Percentiles rank a stretch among this genome's conserved stretches.
Conservation (phyloP, 2,888 invertebrate species). For the Theodoxus fluviatilis region DNA sequence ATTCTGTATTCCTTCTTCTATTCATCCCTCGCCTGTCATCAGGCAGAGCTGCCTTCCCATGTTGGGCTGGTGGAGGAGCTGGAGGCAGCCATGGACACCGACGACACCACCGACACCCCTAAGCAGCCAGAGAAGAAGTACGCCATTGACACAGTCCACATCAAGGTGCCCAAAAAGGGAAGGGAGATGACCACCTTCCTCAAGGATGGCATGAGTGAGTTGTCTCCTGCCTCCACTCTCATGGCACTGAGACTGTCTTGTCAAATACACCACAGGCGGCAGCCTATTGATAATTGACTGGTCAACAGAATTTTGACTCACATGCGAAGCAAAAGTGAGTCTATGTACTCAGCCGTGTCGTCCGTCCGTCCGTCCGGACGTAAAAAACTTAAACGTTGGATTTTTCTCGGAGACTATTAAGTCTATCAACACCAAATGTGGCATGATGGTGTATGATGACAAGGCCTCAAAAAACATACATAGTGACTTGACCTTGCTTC, state of each 20-base stretch:
- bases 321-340: too few relatives aligned
- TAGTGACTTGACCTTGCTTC: too few relatives aligned
- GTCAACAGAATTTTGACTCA: too few relatives aligned
- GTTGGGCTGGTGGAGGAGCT: constrained; percentile 76
- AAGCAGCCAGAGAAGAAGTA: constrained; percentile 64
- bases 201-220: constrained; percentile 90
- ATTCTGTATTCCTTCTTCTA: background rate
- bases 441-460: too few relatives aligned
- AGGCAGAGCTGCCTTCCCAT: constrained; percentile 91
- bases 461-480: too few relatives aligned
- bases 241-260: background rate
- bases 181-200: constrained; percentile 91
- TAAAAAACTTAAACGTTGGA: too few relatives aligned
- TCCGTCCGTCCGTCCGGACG: too few relatives aligned
- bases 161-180: constrained; percentile 85
- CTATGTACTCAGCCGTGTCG: too few relatives aligned
- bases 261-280: background rate
- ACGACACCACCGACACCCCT: constrained; percentile 43
- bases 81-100: constrained; percentile 69
- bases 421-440: too few relatives aligned
- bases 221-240: background rate
- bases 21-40: constrained; percentile 15
- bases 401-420: too few relatives aligned
- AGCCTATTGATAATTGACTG: background rate
- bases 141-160: constrained; percentile 90